Conservation (phyloP, 1,140 invertebrate species). For the Drosophila ficusphila region DNA sequence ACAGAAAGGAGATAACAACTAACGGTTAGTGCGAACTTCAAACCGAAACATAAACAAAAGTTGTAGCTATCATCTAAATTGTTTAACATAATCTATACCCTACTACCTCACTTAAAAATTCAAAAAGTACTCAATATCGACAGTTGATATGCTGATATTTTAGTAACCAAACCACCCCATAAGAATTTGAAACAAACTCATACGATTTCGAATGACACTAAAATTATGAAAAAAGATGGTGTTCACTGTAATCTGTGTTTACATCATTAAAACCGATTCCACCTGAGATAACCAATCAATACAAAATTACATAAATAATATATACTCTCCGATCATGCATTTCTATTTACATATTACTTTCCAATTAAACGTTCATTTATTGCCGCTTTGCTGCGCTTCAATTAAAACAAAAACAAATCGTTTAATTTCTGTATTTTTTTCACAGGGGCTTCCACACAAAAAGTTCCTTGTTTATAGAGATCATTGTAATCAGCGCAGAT, state of each 20-base stretch:
- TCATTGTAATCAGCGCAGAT: conserved; percentile 46
- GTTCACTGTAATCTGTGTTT: neutral
- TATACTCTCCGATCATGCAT: conserved; percentile 28
- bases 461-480: conserved; percentile 68
- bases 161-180: too few species aligned
- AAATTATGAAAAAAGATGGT: neutral
- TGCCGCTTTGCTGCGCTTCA: conserved; percentile 29
- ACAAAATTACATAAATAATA: conserved; percentile 37
- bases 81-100: too few species aligned
- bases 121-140: too few species aligned
- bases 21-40: conserved; percentile 61
- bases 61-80: too few species aligned
- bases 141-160: too few species aligned
- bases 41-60: conserved; percentile 37
- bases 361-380: conserved; percentile 50
- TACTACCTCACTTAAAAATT: neutral
- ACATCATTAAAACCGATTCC: conserved; percentile 21
- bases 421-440: conserved; percentile 49
- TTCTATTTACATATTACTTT: conserved; percentile 44
- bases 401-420: conserved; percentile 48
- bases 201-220: neutral
- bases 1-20: conserved; percentile 25
- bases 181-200: conserved; percentile 4
- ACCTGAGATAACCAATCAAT: conserved; percentile 27
- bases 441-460: conserved; percentile 58